Percentiles rank a stretch among this genome's conserved stretches.
These are phyloP conservation scores for Epinephelus coioides DNA, from an alignment of 2,797 vertebrate species.

Conservation along the genomic window DNA sequence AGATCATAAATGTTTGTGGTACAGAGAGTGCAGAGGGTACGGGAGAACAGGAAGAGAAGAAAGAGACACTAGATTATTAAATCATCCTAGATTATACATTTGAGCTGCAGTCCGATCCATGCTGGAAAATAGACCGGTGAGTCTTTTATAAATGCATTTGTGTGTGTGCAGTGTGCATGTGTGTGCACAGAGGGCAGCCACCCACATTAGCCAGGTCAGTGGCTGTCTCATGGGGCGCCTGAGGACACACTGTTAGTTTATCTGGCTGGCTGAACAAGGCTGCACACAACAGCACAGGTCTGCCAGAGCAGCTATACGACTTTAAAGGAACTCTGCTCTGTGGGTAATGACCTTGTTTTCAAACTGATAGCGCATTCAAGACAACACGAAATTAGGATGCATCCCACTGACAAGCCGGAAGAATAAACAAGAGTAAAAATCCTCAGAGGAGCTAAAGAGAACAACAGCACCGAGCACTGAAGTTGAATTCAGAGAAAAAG, in stretches of 20 bases:
- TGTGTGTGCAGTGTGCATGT: conserved; percentile 23
- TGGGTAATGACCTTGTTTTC: conserved; percentile 63
- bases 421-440: conserved; percentile 29
- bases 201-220: conserved; percentile 79
- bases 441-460: conserved; percentile 36
- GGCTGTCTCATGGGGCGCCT: conserved; percentile 70
- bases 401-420: conserved; percentile 32
- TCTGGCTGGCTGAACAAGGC: conserved; percentile 75
- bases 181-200: conserved; percentile 57
- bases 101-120: conserved; percentile 35
- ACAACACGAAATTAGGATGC: conserved; percentile 40
- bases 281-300: conserved; percentile 72
- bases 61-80: not conserved
- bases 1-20: conserved; percentile 44
- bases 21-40: conserved; percentile 32
- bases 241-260: conserved; percentile 80
- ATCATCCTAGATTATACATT: conserved; percentile 15
- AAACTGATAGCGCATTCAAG: conserved; percentile 26
- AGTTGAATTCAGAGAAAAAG: conserved; percentile 40
- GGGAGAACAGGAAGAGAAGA: conserved; percentile 16
- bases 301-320: conserved; percentile 43
- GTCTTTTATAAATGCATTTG: conserved; percentile 17
- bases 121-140: conserved; percentile 34
- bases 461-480: conserved; percentile 19
- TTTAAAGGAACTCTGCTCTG: conserved; percentile 36